These are phyloP conservation scores for Drosophila kambysellisi DNA, from an alignment of 2,888 invertebrate genomes.

Conservation along the genomic window DNA sequence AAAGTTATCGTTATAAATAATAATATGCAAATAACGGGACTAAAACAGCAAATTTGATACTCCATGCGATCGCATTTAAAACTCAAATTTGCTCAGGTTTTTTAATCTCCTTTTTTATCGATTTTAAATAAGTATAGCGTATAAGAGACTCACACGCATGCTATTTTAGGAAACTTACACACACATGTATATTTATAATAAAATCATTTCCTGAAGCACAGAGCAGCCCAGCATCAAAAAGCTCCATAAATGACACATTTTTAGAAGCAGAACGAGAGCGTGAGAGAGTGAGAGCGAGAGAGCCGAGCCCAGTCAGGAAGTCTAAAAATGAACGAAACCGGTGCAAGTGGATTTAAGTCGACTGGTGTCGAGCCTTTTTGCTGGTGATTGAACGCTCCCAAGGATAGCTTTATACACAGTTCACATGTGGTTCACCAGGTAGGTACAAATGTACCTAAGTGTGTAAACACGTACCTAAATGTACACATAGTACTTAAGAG, in stretches of 20 bases:
- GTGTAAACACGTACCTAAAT: not conserved
- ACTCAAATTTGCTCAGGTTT: not conserved
- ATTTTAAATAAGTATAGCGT: not conserved
- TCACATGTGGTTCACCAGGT: slow-evolving; percentile 9
- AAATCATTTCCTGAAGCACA: slow-evolving; percentile 31
- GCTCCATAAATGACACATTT: slow-evolving; percentile 72
- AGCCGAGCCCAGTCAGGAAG: slow-evolving; percentile 67
- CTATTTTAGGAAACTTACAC: slow-evolving; percentile 57
- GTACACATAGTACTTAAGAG: not conserved
- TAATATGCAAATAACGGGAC: not conserved
- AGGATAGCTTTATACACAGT: slow-evolving; percentile 57
- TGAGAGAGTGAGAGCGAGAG: not conserved
- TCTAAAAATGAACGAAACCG: slow-evolving; percentile 57
- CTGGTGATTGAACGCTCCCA: slow-evolving; percentile 76
- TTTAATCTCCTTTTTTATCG: not conserved
- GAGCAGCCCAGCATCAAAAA: slow-evolving; percentile 13
- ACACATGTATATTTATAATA: slow-evolving; percentile 1
- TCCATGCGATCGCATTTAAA: not conserved
- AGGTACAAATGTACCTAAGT: not conserved
- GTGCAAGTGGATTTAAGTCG: slow-evolving; percentile 22
- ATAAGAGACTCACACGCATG: slow-evolving; percentile 6
- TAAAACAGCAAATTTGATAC: not conserved
- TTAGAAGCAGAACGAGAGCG: slow-evolving; percentile 28
- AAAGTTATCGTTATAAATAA: not conserved
- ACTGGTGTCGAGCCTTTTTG: slow-evolving; percentile 10